These are phyloP conservation scores for Neoaliturus tenellus DNA, from an alignment of 2,888 invertebrate species.

Conservation along the genomic window DNA sequence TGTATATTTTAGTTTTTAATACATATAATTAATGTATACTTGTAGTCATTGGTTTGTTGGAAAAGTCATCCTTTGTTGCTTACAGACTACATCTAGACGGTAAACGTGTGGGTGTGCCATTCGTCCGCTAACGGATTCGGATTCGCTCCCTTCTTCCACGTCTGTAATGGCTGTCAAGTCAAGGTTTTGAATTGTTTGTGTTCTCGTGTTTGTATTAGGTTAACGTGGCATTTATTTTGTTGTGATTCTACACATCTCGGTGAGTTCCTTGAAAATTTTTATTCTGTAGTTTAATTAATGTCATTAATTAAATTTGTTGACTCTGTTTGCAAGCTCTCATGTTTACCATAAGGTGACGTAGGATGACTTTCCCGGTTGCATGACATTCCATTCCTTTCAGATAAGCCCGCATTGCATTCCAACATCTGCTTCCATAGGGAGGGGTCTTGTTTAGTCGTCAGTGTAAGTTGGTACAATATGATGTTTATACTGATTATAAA, in stretches of 20 bases:
- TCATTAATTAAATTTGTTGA: not conserved
- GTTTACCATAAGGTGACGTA: constrained; percentile 37
- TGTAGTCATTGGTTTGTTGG: too few species aligned
- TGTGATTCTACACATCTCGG: not conserved
- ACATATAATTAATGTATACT: too few species aligned
- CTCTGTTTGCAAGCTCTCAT: not conserved
- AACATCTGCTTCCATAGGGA: constrained; percentile 1
- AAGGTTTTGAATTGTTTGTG: constrained; percentile 28
- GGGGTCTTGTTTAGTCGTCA: not conserved
- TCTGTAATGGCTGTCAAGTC: constrained; percentile 37
- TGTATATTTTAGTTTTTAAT: too few species aligned
- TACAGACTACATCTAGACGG: not conserved
- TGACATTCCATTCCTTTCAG: constrained; percentile 26
- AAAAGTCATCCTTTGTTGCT: not conserved
- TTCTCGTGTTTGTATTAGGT: not conserved
- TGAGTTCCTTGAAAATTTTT: not conserved
- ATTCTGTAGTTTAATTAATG: not conserved
- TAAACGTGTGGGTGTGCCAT: constrained; percentile 46
- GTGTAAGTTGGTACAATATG: not conserved
- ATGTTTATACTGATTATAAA: too few species aligned
- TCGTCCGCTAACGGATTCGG: not conserved
- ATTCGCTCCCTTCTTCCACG: constrained; percentile 22
- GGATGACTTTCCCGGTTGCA: constrained; percentile 43
- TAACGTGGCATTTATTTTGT: not conserved
- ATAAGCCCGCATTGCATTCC: not conserved